A percentile compares a stretch with the other conserved stretches of the same genome.
These are phyloP conservation scores for Pogonomyrmex californicus DNA, from an alignment of 1,140 invertebrate species.

Conservation along the genomic window DNA sequence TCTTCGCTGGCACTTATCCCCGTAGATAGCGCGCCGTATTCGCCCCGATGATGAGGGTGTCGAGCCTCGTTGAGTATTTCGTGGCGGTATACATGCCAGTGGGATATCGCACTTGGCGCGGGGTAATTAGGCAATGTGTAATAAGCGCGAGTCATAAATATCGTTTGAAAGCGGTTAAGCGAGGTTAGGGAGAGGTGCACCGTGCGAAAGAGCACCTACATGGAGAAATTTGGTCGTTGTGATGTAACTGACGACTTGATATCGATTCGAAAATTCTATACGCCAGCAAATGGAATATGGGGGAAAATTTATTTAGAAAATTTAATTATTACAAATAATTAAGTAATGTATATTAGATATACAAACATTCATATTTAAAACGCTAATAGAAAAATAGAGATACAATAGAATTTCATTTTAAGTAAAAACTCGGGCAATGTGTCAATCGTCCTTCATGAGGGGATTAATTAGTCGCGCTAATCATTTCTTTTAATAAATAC, in stretches of 20 bases:
- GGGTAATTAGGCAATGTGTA: slow-evolving; percentile 36
- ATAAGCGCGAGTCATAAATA: slow-evolving; percentile 9
- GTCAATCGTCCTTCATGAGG: slow-evolving; percentile 6
- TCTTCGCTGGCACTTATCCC: slow-evolving; percentile 59
- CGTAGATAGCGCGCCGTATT: slow-evolving; percentile 44
- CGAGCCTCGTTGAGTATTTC: slow-evolving; percentile 37
- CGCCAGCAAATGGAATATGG: background rate
- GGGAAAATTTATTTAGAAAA: background rate
- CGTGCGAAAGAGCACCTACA: background rate
- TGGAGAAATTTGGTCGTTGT: slow-evolving; percentile 3
- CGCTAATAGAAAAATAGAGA: background rate
- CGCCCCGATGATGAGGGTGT: slow-evolving; percentile 40
- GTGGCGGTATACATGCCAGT: slow-evolving; percentile 1
- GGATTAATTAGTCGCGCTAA: background rate
- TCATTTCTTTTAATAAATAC: background rate
- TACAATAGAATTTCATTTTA: background rate
- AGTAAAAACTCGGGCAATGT: background rate
- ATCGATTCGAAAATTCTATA: background rate
- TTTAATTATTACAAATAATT: background rate
- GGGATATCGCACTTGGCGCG: background rate
- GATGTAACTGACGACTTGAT: background rate
- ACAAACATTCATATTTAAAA: background rate
- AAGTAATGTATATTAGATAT: background rate
- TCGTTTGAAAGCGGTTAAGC: slow-evolving; percentile 9
- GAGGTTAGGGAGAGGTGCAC: background rate